phyloP scores from a whole-genome alignment of 2,113 vertebrate species.

The Petromus typicus region DNA sequence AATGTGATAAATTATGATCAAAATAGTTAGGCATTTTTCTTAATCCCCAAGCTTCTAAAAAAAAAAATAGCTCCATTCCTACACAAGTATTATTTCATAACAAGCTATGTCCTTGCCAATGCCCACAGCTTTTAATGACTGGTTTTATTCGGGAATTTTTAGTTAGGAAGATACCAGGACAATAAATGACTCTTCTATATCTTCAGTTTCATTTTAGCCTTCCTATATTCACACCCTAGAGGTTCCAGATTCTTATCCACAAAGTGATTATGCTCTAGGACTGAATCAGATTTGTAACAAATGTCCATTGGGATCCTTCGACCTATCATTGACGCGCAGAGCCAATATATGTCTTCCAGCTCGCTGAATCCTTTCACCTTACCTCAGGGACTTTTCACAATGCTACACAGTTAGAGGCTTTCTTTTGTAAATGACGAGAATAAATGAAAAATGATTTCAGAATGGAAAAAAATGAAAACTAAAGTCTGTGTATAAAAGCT shows the following conservation, averaged over 20 bases:
- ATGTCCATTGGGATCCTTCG: slow-evolving; percentile 76
- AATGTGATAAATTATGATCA: slow-evolving; percentile 14
- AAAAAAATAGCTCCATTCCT: background rate
- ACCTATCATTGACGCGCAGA: slow-evolving; percentile 62
- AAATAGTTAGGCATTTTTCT: slow-evolving; percentile 15
- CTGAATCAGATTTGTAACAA: slow-evolving; percentile 79
- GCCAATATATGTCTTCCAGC: slow-evolving; percentile 47
- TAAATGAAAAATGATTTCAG: slow-evolving; percentile 64
- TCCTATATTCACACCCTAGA: slow-evolving; percentile 67
- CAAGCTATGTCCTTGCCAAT: background rate
- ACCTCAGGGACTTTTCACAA: slow-evolving; percentile 62
- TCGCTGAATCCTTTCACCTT: slow-evolving; percentile 58
- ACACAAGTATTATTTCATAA: slow-evolving; percentile 46
- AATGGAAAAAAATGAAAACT: slow-evolving; percentile 68
- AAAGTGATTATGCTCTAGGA: slow-evolving; percentile 74
- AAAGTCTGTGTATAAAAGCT: slow-evolving; percentile 44
- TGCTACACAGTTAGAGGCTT: slow-evolving; percentile 28
- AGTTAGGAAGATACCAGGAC: slow-evolving; percentile 24
- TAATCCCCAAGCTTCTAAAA: slow-evolving; percentile 32
- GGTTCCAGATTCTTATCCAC: slow-evolving; percentile 72
- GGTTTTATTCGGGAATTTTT: slow-evolving; percentile 43
- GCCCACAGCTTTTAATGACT: background rate
- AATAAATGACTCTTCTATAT: slow-evolving; percentile 43
- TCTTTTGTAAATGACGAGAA: slow-evolving; percentile 64
- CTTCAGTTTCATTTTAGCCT: slow-evolving; percentile 72